Evolutionary conservation across 2,888 invertebrate species (phyloP).

Genomic region (Thecophora atra): DNA sequence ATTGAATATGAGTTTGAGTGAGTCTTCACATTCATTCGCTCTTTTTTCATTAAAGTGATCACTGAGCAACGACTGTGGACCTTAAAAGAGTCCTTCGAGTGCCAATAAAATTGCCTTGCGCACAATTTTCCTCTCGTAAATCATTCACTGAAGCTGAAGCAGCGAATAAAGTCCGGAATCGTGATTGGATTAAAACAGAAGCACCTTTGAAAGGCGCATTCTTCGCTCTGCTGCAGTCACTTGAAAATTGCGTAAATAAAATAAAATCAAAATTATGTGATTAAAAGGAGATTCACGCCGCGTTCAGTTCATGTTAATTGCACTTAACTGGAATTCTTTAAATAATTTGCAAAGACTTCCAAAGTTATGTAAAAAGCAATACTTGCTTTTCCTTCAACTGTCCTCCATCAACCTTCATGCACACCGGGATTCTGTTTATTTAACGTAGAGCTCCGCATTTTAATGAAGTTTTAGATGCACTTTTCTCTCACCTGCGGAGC

Average conservation of each 20-base stretch:
- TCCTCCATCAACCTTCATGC: neutral
- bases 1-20: too few relatives aligned
- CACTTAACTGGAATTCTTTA: neutral
- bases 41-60: too few relatives aligned
- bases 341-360: neutral
- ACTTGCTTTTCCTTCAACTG: neutral
- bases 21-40: too few relatives aligned
- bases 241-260: too few relatives aligned
- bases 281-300: neutral
- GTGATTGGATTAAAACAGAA: neutral
- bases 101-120: too few relatives aligned
- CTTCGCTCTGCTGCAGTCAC: neutral
- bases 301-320: neutral
- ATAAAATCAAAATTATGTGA: too few relatives aligned
- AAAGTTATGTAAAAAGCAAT: too few relatives aligned
- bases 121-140: too few relatives aligned
- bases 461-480: constrained; percentile 12
- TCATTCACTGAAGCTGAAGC: too few relatives aligned
- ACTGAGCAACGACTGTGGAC: too few relatives aligned
- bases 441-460: neutral
- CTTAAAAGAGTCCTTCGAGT: too few relatives aligned
- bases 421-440: neutral
- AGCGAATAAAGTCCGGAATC: too few relatives aligned
- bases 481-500: neutral
- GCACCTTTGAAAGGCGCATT: neutral